Conservation (phyloP, 2,797 vertebrate species). For the Anableps anableps region DNA sequence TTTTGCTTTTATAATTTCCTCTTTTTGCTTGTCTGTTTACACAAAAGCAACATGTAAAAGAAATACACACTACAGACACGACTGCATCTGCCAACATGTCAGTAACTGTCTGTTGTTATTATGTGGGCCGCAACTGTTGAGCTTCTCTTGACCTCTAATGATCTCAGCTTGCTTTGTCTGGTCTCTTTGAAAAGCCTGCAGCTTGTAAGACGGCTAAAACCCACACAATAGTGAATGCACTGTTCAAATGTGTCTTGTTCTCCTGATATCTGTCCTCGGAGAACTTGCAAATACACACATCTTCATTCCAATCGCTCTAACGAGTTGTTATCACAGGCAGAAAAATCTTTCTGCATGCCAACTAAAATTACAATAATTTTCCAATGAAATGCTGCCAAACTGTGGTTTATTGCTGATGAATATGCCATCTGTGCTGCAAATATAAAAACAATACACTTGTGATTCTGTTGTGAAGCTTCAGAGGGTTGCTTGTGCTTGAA, state of each 20-base stretch:
- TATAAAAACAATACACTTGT: constrained; percentile 14
- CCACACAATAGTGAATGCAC: constrained; percentile 35
- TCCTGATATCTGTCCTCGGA: background rate
- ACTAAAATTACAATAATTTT: constrained; percentile 39
- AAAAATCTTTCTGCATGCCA: constrained; percentile 16
- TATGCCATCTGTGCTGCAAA: constrained; percentile 56
- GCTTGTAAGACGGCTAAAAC: constrained; percentile 61
- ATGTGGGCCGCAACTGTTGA: constrained; percentile 24
- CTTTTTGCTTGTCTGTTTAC: constrained; percentile 5
- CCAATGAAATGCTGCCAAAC: constrained; percentile 39
- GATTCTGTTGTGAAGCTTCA: constrained; percentile 14
- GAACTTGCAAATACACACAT: background rate
- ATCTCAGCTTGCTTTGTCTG: constrained; percentile 30
- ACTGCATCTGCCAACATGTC: constrained; percentile 4
- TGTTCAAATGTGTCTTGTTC: constrained; percentile 27
- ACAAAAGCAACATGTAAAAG: background rate
- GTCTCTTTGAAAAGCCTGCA: constrained; percentile 29
- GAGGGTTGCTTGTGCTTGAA: background rate
- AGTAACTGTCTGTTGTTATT: constrained; percentile 19
- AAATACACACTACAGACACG: background rate
- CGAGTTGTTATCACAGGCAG: constrained; percentile 32
- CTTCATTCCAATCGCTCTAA: constrained; percentile 37
- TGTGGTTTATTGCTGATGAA: constrained; percentile 21
- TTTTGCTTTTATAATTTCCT: constrained; percentile 3
- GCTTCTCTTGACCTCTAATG: constrained; percentile 48